Percentiles rank a stretch among this genome's conserved stretches.
Evolutionary conservation across 2,113 vertebrate species (phyloP).

Genomic region (Nannobrachium achirus): DNA sequence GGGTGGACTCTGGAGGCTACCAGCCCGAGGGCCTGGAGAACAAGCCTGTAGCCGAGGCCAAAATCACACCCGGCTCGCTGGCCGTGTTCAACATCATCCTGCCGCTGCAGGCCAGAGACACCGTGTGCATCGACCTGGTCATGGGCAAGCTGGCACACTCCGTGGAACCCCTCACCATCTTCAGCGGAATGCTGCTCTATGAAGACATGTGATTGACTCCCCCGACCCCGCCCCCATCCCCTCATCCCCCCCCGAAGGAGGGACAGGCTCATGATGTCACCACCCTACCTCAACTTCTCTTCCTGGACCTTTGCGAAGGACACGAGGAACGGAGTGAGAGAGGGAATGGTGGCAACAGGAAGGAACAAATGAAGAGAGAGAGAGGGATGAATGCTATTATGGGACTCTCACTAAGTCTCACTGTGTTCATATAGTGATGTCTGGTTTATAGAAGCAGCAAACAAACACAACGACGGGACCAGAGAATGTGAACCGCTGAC

Average conservation of each 20-base stretch:
- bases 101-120: conserved; percentile 84
- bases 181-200: conserved; percentile 90
- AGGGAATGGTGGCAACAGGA: not conserved
- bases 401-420: not conserved
- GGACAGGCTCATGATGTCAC: not conserved
- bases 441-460: not conserved
- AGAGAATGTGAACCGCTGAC: conserved; percentile 21
- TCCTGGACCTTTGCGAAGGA: not conserved
- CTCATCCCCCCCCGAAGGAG: not conserved
- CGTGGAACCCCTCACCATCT: conserved; percentile 90
- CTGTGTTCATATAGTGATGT: not conserved
- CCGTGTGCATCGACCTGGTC: conserved; percentile 92
- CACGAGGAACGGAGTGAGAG: not conserved
- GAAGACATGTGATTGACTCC: conserved; percentile 61
- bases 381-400: not conserved
- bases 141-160: conserved; percentile 91
- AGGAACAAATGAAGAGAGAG: not conserved
- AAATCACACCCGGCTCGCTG: conserved; percentile 83
- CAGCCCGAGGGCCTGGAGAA: conserved; percentile 94
- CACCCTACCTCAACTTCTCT: not conserved
- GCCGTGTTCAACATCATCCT: conserved; percentile 92
- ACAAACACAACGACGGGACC: conserved; percentile 19
- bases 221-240: not conserved
- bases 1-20: conserved; percentile 90
- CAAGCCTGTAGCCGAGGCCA: conserved; percentile 86